phyloP scores from a whole-genome alignment of 2,888 invertebrate genomes.

The Phaonia tiefii region DNA sequence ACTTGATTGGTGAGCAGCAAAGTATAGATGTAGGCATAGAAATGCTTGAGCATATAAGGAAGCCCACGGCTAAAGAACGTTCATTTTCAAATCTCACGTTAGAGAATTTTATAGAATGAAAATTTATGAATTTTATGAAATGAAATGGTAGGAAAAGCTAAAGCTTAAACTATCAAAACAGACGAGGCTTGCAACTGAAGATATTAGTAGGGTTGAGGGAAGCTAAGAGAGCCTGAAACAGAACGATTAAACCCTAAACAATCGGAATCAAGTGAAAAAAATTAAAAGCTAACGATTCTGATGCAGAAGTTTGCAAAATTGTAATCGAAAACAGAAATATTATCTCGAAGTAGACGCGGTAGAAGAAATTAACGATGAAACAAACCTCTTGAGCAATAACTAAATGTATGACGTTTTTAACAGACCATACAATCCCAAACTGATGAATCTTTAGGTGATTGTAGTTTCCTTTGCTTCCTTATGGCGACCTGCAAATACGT shows the following conservation, averaged over 20 bases:
- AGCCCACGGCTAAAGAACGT: slow-evolving; percentile 97
- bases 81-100: slow-evolving; percentile 97
- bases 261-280: not conserved
- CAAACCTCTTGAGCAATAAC: slow-evolving; percentile 77
- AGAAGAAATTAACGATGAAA: slow-evolving; percentile 65
- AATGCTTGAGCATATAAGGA: slow-evolving; percentile 94
- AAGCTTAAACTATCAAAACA: slow-evolving; percentile 62
- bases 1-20: slow-evolving; percentile 93
- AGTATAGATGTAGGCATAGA: slow-evolving; percentile 97
- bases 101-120: slow-evolving; percentile 96
- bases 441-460: slow-evolving; percentile 96
- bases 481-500: slow-evolving; percentile 99
- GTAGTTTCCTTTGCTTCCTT: slow-evolving; percentile 98
- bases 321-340: no score
- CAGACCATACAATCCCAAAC: slow-evolving; percentile 98
- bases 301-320: slow-evolving; percentile 76
- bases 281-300: slow-evolving; percentile 67
- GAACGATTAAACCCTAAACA: slow-evolving; percentile 54
- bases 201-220: not conserved
- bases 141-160: slow-evolving; percentile 74
- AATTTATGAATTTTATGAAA: slow-evolving; percentile 86
- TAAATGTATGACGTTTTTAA: slow-evolving; percentile 95
- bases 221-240: slow-evolving; percentile 3
- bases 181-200: slow-evolving; percentile 48
- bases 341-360: slow-evolving; percentile 66